Evolutionary conservation across 2,797 vertebrate genomes (phyloP).

Genomic region (Phrynocephalus guinanensis): DNA sequence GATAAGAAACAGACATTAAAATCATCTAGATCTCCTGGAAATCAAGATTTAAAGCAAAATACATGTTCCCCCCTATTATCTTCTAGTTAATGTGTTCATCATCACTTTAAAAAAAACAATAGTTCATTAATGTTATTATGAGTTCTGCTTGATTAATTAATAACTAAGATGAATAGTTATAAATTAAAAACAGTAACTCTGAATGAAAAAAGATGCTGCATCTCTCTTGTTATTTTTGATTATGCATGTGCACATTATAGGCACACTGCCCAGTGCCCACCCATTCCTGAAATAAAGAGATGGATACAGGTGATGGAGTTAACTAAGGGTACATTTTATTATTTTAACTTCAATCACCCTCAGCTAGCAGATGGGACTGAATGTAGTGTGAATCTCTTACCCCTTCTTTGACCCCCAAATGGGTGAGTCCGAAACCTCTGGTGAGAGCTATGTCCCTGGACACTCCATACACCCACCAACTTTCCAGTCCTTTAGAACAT

Average conservation of each 20-base stretch:
- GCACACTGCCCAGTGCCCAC: neutral
- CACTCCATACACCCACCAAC: no score
- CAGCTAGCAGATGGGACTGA: no score
- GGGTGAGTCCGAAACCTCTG: no score
- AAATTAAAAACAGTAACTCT: neutral
- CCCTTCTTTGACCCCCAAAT: no score
- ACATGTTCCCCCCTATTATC: neutral
- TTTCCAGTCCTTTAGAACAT: no score
- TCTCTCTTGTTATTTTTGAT: neutral
- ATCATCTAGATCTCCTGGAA: conserved; percentile 17
- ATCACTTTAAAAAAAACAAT: neutral
- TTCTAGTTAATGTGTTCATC: conserved; percentile 22
- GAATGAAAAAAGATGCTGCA: neutral
- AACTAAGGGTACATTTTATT: no score
- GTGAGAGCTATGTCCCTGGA: no score
- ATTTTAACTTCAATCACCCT: no score
- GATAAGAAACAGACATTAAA: conserved; percentile 18
- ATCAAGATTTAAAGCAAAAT: neutral
- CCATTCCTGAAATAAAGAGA: no score
- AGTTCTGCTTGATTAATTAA: neutral
- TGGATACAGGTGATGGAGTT: no score
- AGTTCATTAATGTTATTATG: neutral
- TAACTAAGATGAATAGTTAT: neutral
- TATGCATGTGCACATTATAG: neutral
- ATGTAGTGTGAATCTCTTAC: no score